These are phyloP conservation scores for Drosophila subobscura DNA, from an alignment of 1,140 invertebrate genomes.

Conservation along the genomic window DNA sequence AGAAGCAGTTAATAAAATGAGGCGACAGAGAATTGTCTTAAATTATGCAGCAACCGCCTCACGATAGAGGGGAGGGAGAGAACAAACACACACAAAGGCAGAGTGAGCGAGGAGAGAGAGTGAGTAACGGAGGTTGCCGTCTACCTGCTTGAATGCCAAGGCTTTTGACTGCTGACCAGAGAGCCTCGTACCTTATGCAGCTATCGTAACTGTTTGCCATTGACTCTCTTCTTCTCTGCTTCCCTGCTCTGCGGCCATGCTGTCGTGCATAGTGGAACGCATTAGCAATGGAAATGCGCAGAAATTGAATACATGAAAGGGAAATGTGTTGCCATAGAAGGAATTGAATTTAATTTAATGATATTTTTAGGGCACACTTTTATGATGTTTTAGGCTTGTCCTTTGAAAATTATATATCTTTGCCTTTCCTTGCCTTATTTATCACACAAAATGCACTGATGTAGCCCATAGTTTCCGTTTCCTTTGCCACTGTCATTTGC, in stretches of 20 bases:
- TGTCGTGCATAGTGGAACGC: slow-evolving; percentile 19
- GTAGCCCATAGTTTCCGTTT: neutral
- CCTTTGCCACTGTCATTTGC: neutral
- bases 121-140: too few relatives aligned
- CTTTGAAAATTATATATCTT: neutral
- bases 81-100: too few relatives aligned
- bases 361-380: neutral
- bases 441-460: too few relatives aligned
- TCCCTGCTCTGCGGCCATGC: slow-evolving; percentile 16
- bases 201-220: too few relatives aligned
- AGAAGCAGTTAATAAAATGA: slow-evolving; percentile 52
- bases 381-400: neutral
- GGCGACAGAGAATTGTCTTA: slow-evolving; percentile 52
- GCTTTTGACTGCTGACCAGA: slow-evolving; percentile 24
- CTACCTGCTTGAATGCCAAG: slow-evolving; percentile 8
- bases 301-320: slow-evolving; percentile 48
- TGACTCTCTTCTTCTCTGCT: slow-evolving; percentile 10
- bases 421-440: neutral
- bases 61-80: slow-evolving; percentile 1
- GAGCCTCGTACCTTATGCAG: slow-evolving; percentile 1
- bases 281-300: slow-evolving; percentile 51
- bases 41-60: slow-evolving; percentile 43
- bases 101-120: neutral
- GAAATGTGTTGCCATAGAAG: slow-evolving; percentile 14
- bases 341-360: slow-evolving; percentile 21